These are phyloP conservation scores for Tympanoctomys barrerae DNA, from an alignment of 2,797 vertebrate species.

Conservation along the genomic window DNA sequence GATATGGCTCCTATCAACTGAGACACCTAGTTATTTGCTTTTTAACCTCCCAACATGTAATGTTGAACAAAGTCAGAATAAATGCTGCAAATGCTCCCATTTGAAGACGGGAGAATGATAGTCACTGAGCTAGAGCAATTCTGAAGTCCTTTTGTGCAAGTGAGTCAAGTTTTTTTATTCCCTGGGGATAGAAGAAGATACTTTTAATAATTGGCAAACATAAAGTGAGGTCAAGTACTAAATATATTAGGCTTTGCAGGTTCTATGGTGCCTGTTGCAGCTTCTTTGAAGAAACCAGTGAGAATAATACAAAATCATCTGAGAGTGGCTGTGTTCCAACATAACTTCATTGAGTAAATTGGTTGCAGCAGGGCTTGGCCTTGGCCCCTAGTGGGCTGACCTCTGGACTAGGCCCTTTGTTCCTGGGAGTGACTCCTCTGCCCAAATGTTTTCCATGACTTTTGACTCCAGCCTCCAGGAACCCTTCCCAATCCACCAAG, in stretches of 20 bases:
- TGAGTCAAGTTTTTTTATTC: background rate
- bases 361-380: background rate
- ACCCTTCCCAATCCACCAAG: background rate
- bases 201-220: background rate
- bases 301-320: background rate
- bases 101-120: background rate
- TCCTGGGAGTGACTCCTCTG: background rate
- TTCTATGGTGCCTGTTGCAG: background rate
- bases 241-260: slow-evolving; percentile 27
- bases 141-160: background rate
- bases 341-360: background rate
- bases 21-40: background rate
- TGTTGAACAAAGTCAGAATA: background rate
- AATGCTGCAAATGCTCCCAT: background rate
- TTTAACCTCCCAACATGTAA: background rate
- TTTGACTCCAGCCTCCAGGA: background rate
- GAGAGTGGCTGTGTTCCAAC: background rate
- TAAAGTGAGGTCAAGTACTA: background rate
- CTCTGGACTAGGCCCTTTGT: background rate
- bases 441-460: background rate
- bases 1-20: background rate
- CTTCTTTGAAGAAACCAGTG: background rate
- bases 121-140: background rate
- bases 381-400: background rate
- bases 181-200: background rate